Base-by-base conservation (phyloP, 2,113 vertebrate genomes). In the Neolamprologus fasciatus region DNA sequence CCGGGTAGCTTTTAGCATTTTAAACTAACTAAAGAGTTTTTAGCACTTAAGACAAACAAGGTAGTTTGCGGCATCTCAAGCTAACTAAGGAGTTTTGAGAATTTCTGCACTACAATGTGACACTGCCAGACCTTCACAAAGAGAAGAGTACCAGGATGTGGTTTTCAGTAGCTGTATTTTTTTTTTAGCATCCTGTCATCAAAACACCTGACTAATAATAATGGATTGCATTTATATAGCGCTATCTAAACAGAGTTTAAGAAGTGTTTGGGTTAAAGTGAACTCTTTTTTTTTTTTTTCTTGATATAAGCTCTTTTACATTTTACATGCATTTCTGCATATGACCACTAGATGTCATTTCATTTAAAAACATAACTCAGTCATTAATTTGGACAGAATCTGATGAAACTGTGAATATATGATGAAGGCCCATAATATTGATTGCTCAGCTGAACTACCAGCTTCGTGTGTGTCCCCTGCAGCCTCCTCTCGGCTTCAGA, bases 221-320 rank as follows among this genome's bases (percentile, higher is more conserved):
- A 28, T 58, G 55, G 23, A 2, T 58, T 28, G 23, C 55, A 58
- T 58, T 57, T 28, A 58, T 58, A 58, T 28, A 58, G 55, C 2
- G 1, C 23, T 58, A 28, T 2, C 55, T 58, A 58, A 58, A 28
- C 55, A 58, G 23, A 58, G 7, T 58, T 58, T 9, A 9, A 78
- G 26, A 78, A 50, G 71, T 26, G 16, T n/a, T 31, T 50, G 71
- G 23, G 9, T 2, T 50, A 26, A 47, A 26, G 2, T 26, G 40
- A 73, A 73, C 37, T 26, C 1, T n/a, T n/a, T n/a, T n/a, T 26
- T 40, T 37, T 68, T 0, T 35, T 5, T 14, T 2, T 1, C 2
- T n/a, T n/a, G 0, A 76, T 4, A 28, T 19, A 78, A 78, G 14
- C 42, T 50, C 23, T 8, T 76, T 17, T 47, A 28, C 68, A 45